Evolutionary conservation across 2,113 vertebrate genomes (phyloP).

Genomic region (Alosa alosa): DNA sequence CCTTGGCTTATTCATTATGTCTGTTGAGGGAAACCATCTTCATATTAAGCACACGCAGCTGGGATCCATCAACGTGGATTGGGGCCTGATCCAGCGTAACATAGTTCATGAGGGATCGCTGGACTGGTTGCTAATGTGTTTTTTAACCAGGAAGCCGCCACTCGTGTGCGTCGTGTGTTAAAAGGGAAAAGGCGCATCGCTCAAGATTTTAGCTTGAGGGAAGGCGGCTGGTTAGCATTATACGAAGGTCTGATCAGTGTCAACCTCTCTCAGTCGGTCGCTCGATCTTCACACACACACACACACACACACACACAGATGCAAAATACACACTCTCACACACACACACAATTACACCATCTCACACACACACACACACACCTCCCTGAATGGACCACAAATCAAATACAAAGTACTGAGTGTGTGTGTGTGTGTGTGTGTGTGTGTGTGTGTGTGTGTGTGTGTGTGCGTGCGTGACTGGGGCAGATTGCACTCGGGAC

Average conservation of each 20-base stretch:
- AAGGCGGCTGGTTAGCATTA: background rate
- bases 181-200: background rate
- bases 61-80: background rate
- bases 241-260: background rate
- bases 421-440: background rate
- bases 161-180: background rate
- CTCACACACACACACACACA: background rate
- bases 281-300: background rate
- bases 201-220: slow-evolving; percentile 3
- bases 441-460: slow-evolving; percentile 11
- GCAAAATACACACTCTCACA: background rate
- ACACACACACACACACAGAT: background rate
- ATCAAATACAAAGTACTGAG: slow-evolving; percentile 37
- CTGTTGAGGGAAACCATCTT: background rate
- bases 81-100: background rate
- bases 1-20: background rate
- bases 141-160: background rate
- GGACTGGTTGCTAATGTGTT: background rate
- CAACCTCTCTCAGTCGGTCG: background rate
- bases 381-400: slow-evolving; percentile 36
- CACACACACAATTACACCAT: background rate
- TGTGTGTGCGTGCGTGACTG: background rate
- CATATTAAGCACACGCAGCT: background rate
- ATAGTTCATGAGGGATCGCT: background rate
- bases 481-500: background rate